These are phyloP conservation scores for Hyalella azteca DNA, from an alignment of 2,888 invertebrate species.

Conservation along the genomic window DNA sequence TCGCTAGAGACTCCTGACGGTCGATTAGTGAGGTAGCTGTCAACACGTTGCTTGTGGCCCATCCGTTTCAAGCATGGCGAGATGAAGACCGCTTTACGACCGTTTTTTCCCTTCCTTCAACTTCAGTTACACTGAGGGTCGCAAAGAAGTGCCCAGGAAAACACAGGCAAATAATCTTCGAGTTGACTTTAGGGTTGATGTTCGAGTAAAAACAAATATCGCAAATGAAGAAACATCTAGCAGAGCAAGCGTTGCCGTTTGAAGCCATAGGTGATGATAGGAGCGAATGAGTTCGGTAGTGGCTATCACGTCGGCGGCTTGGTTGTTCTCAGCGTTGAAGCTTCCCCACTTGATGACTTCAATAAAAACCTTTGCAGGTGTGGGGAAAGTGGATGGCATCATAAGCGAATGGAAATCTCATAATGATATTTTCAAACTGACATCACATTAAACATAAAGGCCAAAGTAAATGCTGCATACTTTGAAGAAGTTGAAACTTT, in stretches of 20 bases:
- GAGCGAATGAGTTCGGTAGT: too few relatives aligned
- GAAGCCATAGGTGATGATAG: constrained; percentile 17
- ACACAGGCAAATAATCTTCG: too few relatives aligned
- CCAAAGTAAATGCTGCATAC: too few relatives aligned
- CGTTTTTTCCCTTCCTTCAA: constrained; percentile 10
- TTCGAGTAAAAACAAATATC: not conserved
- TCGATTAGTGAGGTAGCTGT: not conserved
- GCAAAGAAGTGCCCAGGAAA: too few relatives aligned
- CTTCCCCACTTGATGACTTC: too few relatives aligned
- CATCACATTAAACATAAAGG: too few relatives aligned
- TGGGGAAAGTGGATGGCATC: too few relatives aligned
- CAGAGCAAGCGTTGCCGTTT: constrained; percentile 23
- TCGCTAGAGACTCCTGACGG: not conserved
- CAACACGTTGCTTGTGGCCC: not conserved
- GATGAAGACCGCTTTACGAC: constrained; percentile 31
- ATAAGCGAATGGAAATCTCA: too few relatives aligned
- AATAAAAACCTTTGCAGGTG: too few relatives aligned
- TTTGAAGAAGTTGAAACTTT: too few relatives aligned
- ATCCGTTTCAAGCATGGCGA: constrained; percentile 15
- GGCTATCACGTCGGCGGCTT: not conserved
- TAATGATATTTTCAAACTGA: too few relatives aligned
- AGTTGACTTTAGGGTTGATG: constrained; percentile 22
- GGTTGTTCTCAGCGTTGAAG: not conserved
- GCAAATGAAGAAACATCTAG: not conserved
- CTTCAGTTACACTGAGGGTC: too few relatives aligned